Evolutionary conservation across 2,113 vertebrate species (phyloP).

Genomic region (Oenanthe oenanthe): DNA sequence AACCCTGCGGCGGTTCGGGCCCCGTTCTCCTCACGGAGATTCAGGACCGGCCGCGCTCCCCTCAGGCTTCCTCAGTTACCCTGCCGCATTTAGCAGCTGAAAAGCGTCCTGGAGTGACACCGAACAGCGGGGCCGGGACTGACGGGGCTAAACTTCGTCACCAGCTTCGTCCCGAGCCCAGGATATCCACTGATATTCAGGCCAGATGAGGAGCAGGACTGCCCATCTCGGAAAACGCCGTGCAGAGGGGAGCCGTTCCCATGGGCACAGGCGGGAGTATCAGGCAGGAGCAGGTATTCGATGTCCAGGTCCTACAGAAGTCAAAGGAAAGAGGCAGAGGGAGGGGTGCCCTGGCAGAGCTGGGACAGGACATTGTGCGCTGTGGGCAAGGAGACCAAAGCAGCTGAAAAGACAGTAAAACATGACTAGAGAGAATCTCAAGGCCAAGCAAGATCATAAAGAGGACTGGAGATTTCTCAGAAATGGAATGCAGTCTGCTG

Average conservation of each 20-base stretch:
- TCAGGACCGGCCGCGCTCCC: background rate
- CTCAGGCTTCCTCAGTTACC: background rate
- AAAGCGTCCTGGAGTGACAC: too few relatives aligned
- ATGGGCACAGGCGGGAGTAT: rapidly evolving
- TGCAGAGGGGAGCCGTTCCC: background rate
- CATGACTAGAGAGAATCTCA: background rate
- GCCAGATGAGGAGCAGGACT: background rate
- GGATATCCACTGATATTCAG: background rate
- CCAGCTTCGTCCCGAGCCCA: background rate
- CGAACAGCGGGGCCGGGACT: background rate
- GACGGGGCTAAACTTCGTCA: background rate
- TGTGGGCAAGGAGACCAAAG: background rate
- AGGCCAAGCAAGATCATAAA: background rate
- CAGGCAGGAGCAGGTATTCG: background rate
- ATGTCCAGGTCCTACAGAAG: too few relatives aligned
- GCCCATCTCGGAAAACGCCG: background rate
- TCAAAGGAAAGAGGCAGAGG: background rate
- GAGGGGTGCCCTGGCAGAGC: background rate
- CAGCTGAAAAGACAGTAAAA: background rate
- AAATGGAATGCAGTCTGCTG: background rate
- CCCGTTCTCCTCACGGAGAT: background rate
- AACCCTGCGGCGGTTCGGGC: background rate
- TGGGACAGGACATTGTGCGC: rapidly evolving
- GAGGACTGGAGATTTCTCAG: background rate
- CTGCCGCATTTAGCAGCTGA: background rate